phyloP scores from a whole-genome alignment of 2,888 invertebrate species.

The Gymnosoma rotundatum region DNA sequence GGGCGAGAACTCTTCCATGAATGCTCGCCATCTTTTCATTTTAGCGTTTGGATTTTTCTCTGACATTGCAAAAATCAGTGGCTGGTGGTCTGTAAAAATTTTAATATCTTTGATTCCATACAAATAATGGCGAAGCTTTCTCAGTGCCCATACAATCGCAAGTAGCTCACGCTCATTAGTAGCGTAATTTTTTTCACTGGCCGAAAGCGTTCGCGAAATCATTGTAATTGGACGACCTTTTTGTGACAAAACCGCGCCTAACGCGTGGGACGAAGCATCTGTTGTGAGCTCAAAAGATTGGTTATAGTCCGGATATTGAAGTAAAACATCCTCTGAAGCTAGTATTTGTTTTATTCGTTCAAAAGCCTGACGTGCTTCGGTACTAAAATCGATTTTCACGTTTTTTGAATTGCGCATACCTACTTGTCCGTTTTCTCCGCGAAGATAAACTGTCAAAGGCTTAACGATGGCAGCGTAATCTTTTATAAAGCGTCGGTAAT shows the following conservation, averaged over 20 bases:
- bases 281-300: conserved; percentile 18
- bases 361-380: conserved; percentile 16
- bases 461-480: conserved; percentile 9
- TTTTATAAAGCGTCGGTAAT: conserved; percentile 9
- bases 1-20: conserved; percentile 28
- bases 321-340: conserved; percentile 37
- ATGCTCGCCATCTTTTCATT: conserved; percentile 33
- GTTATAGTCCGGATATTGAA: conserved; percentile 8
- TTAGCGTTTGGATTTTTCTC: conserved; percentile 24
- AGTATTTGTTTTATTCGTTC: conserved; percentile 7
- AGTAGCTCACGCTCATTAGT: conserved; percentile 32
- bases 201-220: conserved; percentile 20
- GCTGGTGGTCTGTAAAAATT: conserved; percentile 43
- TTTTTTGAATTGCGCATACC: conserved; percentile 8
- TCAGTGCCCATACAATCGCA: conserved; percentile 31
- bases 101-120: neutral
- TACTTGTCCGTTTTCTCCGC: conserved; percentile 23
- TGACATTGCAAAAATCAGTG: conserved; percentile 35
- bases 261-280: conserved; percentile 22
- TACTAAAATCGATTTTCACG: neutral
- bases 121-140: neutral
- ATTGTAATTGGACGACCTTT: conserved; percentile 22
- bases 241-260: conserved; percentile 29
- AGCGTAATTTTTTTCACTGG: conserved; percentile 27
- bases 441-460: conserved; percentile 11